phyloP scores from a whole-genome alignment of 2,113 vertebrate species.

The Pristiophorus japonicus region DNA sequence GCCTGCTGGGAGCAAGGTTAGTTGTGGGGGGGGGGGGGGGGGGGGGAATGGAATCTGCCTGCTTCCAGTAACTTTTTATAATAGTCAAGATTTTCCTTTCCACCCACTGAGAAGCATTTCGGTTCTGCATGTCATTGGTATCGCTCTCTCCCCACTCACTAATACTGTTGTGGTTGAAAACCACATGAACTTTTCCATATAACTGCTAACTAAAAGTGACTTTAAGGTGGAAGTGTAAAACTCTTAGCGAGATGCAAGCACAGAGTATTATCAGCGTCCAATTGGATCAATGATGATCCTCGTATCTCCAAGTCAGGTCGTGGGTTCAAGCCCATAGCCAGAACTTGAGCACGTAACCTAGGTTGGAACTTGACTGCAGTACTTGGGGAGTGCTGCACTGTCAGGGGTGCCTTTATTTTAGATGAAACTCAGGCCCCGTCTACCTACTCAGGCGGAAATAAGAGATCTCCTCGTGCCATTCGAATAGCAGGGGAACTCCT shows the following conservation, averaged over 20 bases:
- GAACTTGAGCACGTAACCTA: not conserved
- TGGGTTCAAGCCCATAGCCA: not conserved
- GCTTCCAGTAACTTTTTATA: not conserved
- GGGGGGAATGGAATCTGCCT: not conserved
- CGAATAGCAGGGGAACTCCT: not conserved
- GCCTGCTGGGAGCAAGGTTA: not conserved
- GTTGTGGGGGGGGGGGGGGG: no score
- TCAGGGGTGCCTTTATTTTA: not conserved
- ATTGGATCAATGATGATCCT: not conserved
- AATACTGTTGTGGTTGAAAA: not conserved
- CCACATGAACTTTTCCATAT: not conserved
- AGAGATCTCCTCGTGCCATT: not conserved
- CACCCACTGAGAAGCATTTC: not conserved
- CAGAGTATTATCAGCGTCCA: not conserved
- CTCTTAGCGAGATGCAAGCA: not conserved
- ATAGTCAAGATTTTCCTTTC: not conserved
- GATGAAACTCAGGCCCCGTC: not conserved
- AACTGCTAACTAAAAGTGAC: not conserved
- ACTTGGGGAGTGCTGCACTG: not conserved
- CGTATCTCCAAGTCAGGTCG: not conserved
- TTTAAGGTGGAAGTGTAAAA: not conserved
- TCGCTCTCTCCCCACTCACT: not conserved
- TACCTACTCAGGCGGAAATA: not conserved
- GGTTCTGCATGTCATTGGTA: not conserved
- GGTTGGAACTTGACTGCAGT: not conserved